These are phyloP conservation scores for Psylliodes chrysocephalus DNA, from an alignment of 2,888 invertebrate species.

Conservation along the genomic window DNA sequence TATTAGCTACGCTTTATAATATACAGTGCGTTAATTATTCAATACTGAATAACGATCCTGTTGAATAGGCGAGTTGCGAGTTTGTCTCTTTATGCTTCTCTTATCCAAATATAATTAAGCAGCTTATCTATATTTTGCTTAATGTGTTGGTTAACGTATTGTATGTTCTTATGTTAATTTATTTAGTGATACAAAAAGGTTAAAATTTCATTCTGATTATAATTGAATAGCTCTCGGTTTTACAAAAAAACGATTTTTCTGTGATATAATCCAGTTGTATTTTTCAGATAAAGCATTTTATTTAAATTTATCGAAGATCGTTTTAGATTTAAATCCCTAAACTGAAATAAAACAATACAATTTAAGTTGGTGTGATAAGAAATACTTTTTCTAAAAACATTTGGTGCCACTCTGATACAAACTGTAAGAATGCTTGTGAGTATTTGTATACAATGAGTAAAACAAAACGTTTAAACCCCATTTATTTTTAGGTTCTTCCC, in stretches of 20 bases:
- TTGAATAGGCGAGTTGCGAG: too few relatives aligned
- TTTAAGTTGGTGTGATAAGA: constrained; percentile 6
- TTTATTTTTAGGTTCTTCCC: constrained; percentile 48
- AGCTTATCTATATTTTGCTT: too few relatives aligned
- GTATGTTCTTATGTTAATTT: too few relatives aligned
- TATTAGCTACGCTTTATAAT: too few relatives aligned
- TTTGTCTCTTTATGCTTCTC: too few relatives aligned
- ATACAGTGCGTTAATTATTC: too few relatives aligned
- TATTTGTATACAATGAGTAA: background rate
- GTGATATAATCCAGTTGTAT: background rate
- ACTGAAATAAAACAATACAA: background rate
- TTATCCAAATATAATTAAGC: too few relatives aligned
- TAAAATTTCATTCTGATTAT: too few relatives aligned
- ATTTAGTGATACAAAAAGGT: too few relatives aligned
- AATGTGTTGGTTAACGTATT: too few relatives aligned
- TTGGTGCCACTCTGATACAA: constrained; percentile 14
- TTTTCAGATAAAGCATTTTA: background rate
- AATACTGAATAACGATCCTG: too few relatives aligned
- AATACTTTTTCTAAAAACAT: constrained; percentile 18
- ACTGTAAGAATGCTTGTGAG: constrained; percentile 9
- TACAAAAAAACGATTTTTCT: background rate
- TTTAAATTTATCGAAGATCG: background rate
- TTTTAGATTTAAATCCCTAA: background rate
- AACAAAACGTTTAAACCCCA: background rate
- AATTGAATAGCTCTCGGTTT: too few relatives aligned